A percentile compares a stretch with the other conserved stretches of the same genome.
phyloP scores from a whole-genome alignment of 2,797 vertebrate genomes.

The Trachops cirrhosus region DNA sequence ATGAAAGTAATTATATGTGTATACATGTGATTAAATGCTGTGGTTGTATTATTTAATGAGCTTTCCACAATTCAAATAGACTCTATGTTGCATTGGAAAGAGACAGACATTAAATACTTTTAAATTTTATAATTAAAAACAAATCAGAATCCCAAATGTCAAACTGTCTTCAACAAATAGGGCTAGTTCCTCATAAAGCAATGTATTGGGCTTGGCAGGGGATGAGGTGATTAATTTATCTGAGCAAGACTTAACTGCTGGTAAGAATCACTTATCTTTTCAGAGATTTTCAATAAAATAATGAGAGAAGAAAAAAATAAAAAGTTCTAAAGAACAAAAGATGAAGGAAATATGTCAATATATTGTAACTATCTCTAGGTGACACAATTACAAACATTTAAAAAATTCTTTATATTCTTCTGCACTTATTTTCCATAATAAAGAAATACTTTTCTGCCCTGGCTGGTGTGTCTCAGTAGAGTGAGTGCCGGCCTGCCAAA shows the following conservation, averaged over 20 bases:
- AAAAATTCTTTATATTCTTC: not conserved
- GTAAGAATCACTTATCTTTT: not conserved
- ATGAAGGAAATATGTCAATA: conserved; percentile 12
- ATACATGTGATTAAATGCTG: not conserved
- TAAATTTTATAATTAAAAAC: not conserved
- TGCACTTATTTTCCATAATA: not conserved
- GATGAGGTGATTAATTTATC: not conserved
- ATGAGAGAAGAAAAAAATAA: not conserved
- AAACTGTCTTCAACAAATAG: not conserved
- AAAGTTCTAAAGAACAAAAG: not conserved
- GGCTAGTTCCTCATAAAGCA: not conserved
- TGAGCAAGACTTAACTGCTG: not conserved
- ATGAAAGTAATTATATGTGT: not conserved
- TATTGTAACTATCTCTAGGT: conserved; percentile 25
- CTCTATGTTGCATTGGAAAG: not conserved
- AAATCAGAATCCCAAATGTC: not conserved
- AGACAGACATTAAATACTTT: not conserved
- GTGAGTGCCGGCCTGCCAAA: no score
- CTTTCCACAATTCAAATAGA: not conserved
- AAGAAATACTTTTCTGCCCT: not conserved
- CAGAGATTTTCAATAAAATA: not conserved
- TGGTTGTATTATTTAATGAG: not conserved
- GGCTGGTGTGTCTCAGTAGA: no score
- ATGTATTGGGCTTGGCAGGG: not conserved
- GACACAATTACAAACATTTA: not conserved